Percentiles rank a stretch among this genome's conserved stretches.
phyloP scores from a whole-genome alignment of 1,140 invertebrate species.

The Mizuhopecten yessoensis region DNA sequence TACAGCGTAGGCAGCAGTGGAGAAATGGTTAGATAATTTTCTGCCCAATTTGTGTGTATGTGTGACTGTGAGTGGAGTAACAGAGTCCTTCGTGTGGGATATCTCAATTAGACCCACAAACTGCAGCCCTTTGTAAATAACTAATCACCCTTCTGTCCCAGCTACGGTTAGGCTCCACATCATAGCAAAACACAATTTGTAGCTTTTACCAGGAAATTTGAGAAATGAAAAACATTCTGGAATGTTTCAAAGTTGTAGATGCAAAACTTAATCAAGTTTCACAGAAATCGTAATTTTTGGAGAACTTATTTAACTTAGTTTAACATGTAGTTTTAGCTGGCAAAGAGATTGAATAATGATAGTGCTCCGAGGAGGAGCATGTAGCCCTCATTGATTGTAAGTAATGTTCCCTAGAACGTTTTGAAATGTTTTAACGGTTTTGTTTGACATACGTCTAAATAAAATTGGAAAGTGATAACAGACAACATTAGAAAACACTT shows the following conservation, averaged over 20 bases:
- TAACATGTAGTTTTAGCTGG: not conserved
- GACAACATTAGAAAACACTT: too few species aligned
- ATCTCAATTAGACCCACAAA: not conserved
- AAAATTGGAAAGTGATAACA: not conserved
- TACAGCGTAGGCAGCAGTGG: not conserved
- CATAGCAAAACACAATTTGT: not conserved
- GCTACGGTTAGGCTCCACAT: not conserved
- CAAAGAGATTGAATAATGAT: not conserved
- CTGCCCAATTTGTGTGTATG: not conserved
- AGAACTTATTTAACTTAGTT: too few species aligned
- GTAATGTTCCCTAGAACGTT: not conserved
- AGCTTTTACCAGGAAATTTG: not conserved
- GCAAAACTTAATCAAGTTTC: constrained; percentile 13
- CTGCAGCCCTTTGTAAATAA: not conserved
- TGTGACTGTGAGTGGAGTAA: not conserved
- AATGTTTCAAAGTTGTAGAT: too few species aligned
- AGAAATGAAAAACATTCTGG: not conserved
- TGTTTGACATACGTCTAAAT: not conserved
- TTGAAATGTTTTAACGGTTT: not conserved
- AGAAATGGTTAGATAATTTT: not conserved
- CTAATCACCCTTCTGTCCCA: not conserved
- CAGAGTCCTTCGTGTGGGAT: constrained; percentile 31
- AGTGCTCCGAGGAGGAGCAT: not conserved
- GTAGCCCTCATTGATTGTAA: not conserved
- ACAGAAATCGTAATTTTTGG: not conserved